These are phyloP conservation scores for Hippoglossus hippoglossus DNA, from an alignment of 2,797 vertebrate genomes.

Conservation along the genomic window DNA sequence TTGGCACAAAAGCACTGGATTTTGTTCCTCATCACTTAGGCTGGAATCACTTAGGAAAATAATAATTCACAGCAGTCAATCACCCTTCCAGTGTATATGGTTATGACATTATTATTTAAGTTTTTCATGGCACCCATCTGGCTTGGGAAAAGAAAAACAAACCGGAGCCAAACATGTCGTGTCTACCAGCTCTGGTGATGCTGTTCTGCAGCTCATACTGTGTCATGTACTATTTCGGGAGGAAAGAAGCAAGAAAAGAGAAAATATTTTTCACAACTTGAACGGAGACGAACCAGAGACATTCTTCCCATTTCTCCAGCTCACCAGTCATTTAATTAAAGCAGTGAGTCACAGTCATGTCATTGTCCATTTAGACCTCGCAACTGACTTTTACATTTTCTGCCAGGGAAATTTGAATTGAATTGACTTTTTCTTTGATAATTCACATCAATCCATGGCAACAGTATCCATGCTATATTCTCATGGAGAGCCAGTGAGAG, in stretches of 20 bases:
- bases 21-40: too few species aligned
- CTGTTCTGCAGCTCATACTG: neutral
- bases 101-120: neutral
- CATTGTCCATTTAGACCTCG: slow-evolving; percentile 14
- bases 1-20: neutral
- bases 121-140: neutral
- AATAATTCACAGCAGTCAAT: too few species aligned
- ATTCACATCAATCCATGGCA: slow-evolving; percentile 21
- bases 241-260: neutral
- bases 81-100: too few species aligned
- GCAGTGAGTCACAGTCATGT: slow-evolving; percentile 13
- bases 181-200: too few species aligned
- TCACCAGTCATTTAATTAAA: neutral
- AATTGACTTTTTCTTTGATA: neutral
- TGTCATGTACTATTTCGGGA: neutral
- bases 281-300: neutral
- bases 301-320: slow-evolving; percentile 2
- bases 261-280: neutral
- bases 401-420: neutral
- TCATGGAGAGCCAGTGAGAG: slow-evolving; percentile 18
- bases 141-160: neutral
- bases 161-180: too few species aligned
- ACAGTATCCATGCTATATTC: slow-evolving; percentile 14
- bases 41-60: too few species aligned
- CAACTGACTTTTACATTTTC: neutral